phyloP scores from a whole-genome alignment of 2,888 invertebrate genomes.

The Luperina testacea region DNA sequence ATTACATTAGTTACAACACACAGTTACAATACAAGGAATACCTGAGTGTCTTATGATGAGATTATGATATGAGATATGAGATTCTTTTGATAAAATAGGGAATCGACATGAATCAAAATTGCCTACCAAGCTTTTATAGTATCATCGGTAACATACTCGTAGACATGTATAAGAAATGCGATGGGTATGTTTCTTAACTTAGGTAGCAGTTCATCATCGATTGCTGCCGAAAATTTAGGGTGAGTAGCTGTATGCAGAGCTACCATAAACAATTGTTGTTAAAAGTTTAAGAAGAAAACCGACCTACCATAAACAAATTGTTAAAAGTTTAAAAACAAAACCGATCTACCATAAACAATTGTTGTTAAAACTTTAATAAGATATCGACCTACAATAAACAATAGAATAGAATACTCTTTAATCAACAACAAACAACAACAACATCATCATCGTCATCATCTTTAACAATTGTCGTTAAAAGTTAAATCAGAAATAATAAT shows the following conservation, averaged over 20 bases:
- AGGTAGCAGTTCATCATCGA: not conserved
- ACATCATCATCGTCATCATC: no score
- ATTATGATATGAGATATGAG: no score
- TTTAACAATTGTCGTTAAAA: not conserved
- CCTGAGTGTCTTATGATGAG: conserved; percentile 3
- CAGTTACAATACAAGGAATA: conserved; percentile 16
- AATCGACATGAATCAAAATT: conserved; percentile 1
- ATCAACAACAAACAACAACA: no score
- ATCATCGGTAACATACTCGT: not conserved
- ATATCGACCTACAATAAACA: no score
- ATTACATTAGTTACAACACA: no score
- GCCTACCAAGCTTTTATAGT: not conserved
- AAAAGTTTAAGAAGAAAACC: not conserved
- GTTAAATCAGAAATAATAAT: no score
- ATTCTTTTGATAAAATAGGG: not conserved
- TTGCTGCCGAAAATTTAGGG: not conserved
- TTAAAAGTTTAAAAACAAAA: no score
- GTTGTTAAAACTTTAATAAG: not conserved
- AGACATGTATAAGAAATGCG: not conserved
- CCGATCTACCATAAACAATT: not conserved
- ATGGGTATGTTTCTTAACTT: not conserved
- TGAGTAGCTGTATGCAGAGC: not conserved
- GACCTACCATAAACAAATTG: no score
- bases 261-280: not conserved
- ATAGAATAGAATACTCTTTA: no score